Conservation (phyloP, 2,113 vertebrate species). For the Proteles cristata region DNA sequence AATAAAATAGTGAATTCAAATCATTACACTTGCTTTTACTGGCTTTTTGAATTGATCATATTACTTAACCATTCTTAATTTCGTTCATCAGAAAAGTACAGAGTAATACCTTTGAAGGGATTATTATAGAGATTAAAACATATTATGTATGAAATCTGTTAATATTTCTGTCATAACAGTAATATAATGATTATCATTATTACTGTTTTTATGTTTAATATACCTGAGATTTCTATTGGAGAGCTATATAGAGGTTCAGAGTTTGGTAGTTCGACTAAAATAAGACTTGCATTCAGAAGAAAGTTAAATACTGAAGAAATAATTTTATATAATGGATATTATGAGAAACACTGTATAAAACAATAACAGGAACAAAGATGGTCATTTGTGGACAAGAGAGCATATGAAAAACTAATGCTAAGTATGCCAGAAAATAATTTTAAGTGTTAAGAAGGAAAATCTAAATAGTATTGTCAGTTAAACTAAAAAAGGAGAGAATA, state of each 20-base stretch:
- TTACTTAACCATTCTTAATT: not conserved
- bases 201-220: not conserved
- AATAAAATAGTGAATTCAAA: not conserved
- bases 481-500: not conserved
- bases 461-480: not conserved
- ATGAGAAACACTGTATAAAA: not conserved
- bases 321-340: not conserved
- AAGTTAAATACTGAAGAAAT: not conserved
- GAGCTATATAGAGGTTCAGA: not conserved
- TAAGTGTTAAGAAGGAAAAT: not conserved
- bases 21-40: not conserved
- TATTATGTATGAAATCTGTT: not conserved
- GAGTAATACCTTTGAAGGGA: not conserved
- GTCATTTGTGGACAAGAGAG: not conserved
- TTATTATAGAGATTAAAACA: not conserved
- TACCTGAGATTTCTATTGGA: not conserved
- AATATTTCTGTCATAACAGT: not conserved
- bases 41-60: not conserved
- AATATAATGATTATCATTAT: not conserved
- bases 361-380: not conserved
- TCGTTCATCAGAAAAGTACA: not conserved
- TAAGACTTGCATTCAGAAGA: not conserved
- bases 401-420: not conserved
- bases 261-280: not conserved
- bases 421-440: not conserved